Base-by-base conservation (phyloP, 1,140 invertebrate genomes). In the Odontomachus brunneus region DNA sequence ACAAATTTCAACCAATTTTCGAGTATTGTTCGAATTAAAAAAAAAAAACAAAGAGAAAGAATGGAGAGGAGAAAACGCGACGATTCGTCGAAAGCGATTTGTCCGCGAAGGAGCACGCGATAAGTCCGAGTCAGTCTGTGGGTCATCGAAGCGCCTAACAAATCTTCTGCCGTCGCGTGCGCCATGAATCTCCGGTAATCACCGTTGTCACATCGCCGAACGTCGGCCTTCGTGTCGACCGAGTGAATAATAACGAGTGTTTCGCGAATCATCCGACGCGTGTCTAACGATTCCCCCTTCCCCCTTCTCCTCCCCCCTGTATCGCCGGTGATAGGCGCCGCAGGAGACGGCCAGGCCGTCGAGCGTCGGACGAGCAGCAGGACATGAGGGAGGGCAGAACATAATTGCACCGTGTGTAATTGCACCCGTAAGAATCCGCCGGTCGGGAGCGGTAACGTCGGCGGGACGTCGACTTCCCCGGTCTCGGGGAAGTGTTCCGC, bases 171-270 rank as follows among this genome's bases (percentile, higher is more conserved):
- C 57, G 15, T 67, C 59, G 60, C 38, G 60, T 53, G 57, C 66
- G 69, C 19, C 44, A 44, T 86, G 63, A 87, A 86, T 86, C 74
- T 80, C 84, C 65, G 38, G 55, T 84, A 86, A 86, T 87, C 74
- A 86, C 82, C 84, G 57, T 83, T 63, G 69, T 78, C 71, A 38
- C 66, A 85, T 85, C 74, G 74, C 38, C 62, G 74, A 86, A 60
- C 73, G 19, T 57, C 51, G 53, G 51, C 26, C 33, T 80, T n/a
- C 33, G 71, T 69, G 66, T 71, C 55, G 49, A 49, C 59, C 59
- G 62, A 44, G 74, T 86, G 82, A 69, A 78, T 86, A 83, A 87
- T 78, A 87, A 87, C 63, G 82, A 87, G 66, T 51, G 55, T 71
- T 73, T 82, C 44, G 57, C 4, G 69, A n/a, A 82, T 78, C 63